Percentiles rank a stretch among this genome's conserved stretches.
These are phyloP conservation scores for Thymelicus acteon DNA, from an alignment of 2,888 invertebrate genomes.

Conservation along the genomic window DNA sequence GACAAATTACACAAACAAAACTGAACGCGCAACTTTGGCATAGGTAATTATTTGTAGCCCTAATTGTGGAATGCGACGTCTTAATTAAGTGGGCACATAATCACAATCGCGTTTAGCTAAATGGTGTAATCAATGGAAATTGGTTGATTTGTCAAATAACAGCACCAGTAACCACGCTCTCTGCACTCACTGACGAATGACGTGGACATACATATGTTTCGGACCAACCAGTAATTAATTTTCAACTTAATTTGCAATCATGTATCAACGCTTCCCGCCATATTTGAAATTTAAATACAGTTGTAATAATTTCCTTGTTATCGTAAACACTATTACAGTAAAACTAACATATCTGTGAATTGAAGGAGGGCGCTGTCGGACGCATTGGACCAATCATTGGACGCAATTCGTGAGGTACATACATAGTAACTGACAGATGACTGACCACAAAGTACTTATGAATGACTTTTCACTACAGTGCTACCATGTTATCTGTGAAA, in stretches of 20 bases:
- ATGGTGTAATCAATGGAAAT: slow-evolving; percentile 34
- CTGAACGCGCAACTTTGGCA: neutral
- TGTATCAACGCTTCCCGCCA: too few relatives aligned
- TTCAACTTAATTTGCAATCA: slow-evolving; percentile 20
- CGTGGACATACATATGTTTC: slow-evolving; percentile 25
- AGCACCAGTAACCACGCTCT: slow-evolving; percentile 13
- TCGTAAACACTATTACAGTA: too few relatives aligned
- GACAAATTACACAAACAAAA: neutral
- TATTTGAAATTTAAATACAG: too few relatives aligned
- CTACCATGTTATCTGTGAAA: too few relatives aligned
- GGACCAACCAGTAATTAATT: slow-evolving; percentile 29
- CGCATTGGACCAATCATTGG: too few relatives aligned
- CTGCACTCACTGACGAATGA: slow-evolving; percentile 15
- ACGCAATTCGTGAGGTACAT: too few relatives aligned
- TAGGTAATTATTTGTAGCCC: slow-evolving; percentile 10
- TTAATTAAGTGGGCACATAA: slow-evolving; percentile 30
- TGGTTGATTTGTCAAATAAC: slow-evolving; percentile 37
- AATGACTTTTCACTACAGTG: too few relatives aligned
- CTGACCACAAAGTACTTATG: too few relatives aligned
- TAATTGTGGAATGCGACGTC: slow-evolving; percentile 26
- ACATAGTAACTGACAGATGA: too few relatives aligned
- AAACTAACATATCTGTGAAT: too few relatives aligned
- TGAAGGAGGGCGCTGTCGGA: too few relatives aligned
- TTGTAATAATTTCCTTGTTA: too few relatives aligned
- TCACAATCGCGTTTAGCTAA: slow-evolving; percentile 31